Base-by-base conservation (phyloP, 1,140 invertebrate genomes). In the Drosophila neocordata region DNA sequence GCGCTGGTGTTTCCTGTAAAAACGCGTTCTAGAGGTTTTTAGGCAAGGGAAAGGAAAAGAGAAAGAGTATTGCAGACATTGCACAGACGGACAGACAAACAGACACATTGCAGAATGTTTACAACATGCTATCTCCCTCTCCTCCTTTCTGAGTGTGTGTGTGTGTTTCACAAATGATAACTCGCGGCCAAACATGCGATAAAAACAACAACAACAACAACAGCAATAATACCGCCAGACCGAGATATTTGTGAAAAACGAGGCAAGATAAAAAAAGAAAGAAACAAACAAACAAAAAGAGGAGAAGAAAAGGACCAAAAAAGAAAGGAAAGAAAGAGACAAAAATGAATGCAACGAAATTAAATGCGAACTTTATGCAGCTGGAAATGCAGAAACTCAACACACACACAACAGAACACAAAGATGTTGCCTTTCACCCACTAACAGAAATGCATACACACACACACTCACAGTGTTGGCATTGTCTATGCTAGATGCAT, bases 361-460 rank as follows among this genome's bases (percentile, higher is more conserved):
- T 85, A 87, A 85, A 85, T 87, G 81, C 74, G 82, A 87, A 82
- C 81, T 87, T 81, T 87, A 82, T 85, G 81, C 81, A 78, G 74
- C 74, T 87, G 82, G 65, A 85, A 85, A 77, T 85, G 81, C 81
- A 85, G 81, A 65, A 66, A 52, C 58, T 53, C 58, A 9, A 67
- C 12, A 61, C 51, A 34, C 41, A 53, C 13, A 55, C 20, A 74
- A 73, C 64, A 66, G 37, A 65, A 52, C 62, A 66, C 68, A 77
- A 55, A 22, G 51, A 62, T 56, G 53, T 56, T 55, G 15, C 27
- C 13, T 18, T 34, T 11, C 61, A 59, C 48, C 38, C 60, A 27
- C 48, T 48, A 31, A 5, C 22, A n/a, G 12, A 24, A 11, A 52
- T 34, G 22, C 22, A 56, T 57, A 35, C 41, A 53, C 13, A 55